Conservation (phyloP, 2,888 invertebrate species). For the Chaetogeoica ovagalla region DNA sequence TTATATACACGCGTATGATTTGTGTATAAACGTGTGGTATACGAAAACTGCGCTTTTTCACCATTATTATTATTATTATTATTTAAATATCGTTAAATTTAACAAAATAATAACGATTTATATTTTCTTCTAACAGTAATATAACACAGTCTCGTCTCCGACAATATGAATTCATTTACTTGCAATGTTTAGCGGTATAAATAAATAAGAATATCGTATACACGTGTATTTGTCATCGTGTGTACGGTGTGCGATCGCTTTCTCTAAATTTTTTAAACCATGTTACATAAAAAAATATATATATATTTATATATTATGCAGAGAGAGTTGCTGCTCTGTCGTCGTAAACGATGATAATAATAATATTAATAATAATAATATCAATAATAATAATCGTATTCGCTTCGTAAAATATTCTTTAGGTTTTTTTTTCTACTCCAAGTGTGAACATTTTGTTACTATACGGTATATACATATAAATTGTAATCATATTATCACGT, state of each 20-base stretch:
- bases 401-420: conserved; percentile 7
- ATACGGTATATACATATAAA: conserved; percentile 16
- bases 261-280: conserved; percentile 12
- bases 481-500: conserved; percentile 34
- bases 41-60: too few species aligned
- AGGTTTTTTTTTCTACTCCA: conserved; percentile 7
- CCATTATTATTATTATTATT: background rate
- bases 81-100: too few species aligned
- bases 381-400: conserved; percentile 9
- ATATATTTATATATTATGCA: background rate
- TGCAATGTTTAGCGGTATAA: too few species aligned
- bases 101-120: too few species aligned
- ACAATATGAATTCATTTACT: too few species aligned
- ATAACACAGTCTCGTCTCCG: too few species aligned
- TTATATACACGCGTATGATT: too few species aligned
- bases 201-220: too few species aligned
- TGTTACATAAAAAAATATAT: background rate
- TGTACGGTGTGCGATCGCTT: background rate
- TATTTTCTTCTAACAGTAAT: too few species aligned
- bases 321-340: background rate
- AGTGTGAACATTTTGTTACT: conserved; percentile 39
- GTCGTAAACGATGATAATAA: background rate
- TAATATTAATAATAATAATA: background rate
- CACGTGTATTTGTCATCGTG: too few species aligned
- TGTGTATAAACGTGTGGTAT: too few species aligned